Percentiles rank a stretch among this genome's conserved stretches.
Evolutionary conservation across 2,797 vertebrate genomes (phyloP).

Genomic region (Aeoliscus strigatus): DNA sequence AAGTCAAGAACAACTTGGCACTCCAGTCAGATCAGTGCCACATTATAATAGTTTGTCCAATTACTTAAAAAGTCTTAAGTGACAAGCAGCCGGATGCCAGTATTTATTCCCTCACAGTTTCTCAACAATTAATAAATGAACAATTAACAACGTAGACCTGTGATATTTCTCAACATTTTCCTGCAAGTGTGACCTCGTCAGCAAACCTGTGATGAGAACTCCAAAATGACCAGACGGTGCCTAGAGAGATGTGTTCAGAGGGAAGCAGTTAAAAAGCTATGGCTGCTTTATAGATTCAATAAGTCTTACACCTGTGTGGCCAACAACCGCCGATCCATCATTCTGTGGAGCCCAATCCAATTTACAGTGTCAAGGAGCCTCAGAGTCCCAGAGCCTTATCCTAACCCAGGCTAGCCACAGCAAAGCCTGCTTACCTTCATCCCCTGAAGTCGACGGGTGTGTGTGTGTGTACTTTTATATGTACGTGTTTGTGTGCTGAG

Average conservation of each 20-base stretch:
- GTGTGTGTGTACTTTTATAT: constrained; percentile 40
- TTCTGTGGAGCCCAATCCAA: constrained; percentile 71
- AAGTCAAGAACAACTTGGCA: constrained; percentile 11
- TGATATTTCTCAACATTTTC: constrained; percentile 13
- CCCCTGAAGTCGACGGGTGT: constrained; percentile 55
- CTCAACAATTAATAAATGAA: not conserved
- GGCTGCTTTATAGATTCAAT: constrained; percentile 70
- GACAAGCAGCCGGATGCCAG: no score
- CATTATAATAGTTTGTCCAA: no score
- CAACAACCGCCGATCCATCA: constrained; percentile 74
- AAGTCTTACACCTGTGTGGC: constrained; percentile 72
- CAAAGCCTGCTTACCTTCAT: constrained; percentile 73
- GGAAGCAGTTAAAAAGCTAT: constrained; percentile 60
- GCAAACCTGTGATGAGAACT: constrained; percentile 24
- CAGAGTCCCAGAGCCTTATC: constrained; percentile 68
- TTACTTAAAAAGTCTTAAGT: constrained; percentile 6
- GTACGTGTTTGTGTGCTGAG: constrained; percentile 36
- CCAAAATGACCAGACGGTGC: constrained; percentile 49
- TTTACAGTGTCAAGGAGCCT: constrained; percentile 64
- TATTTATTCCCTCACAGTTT: constrained; percentile 15
- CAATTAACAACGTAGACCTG: constrained; percentile 4
- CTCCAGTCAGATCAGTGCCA: no score
- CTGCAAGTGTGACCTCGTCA: constrained; percentile 12
- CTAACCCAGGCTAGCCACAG: constrained; percentile 63
- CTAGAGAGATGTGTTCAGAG: constrained; percentile 58